Base-by-base conservation (phyloP, 2,888 invertebrate genomes). In the Nomada hirtipes region DNA sequence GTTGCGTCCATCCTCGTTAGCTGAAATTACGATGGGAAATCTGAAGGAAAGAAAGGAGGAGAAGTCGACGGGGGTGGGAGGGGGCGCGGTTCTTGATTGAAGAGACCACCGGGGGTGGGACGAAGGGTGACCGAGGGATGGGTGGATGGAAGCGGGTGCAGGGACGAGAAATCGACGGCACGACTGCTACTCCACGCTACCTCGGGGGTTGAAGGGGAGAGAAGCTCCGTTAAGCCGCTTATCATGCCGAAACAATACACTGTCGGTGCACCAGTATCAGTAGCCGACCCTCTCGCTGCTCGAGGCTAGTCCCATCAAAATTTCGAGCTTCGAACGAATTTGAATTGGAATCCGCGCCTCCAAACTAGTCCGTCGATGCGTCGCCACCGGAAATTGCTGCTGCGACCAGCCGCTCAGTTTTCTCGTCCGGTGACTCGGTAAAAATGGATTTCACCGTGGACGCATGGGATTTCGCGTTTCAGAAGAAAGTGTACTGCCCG, bases 161-260 rank as follows among this genome's bases (percentile, higher is more conserved):
- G 63, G 82, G 87, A 85, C 85, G 89, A 89, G 90, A 90, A 90
- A 89, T 91, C 90, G 91, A 91, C 89, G 89, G 90, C 89, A 89
- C 89, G 89, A 91, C 88, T 90, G 89, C 85, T 87, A 86, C 86
- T 88, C 86, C 85, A 72, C 79, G 76, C 75, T 76, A 76, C 82
- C 75, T 78, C 77, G 78, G 76, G 75, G 85, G 88, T 67, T 82
- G 83, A n/a, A 89, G 88, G 83, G 70, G 89, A 91, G 89, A 86
- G 90, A 92, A 93, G 92, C 92, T 92, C 91, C 91, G 93, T 93
- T 93, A 93, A 93, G 93, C 93, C 92, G 93, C 93, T 93, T 93
- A 93, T 93, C 93, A 93, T 93, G 92, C 93, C 93, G 93, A 93
- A 93, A 93, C 93, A 93, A 93, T 93, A 93, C 92, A 93, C 92